Evolutionary conservation across 2,888 invertebrate genomes (phyloP).

Genomic region (Nomada flava): DNA sequence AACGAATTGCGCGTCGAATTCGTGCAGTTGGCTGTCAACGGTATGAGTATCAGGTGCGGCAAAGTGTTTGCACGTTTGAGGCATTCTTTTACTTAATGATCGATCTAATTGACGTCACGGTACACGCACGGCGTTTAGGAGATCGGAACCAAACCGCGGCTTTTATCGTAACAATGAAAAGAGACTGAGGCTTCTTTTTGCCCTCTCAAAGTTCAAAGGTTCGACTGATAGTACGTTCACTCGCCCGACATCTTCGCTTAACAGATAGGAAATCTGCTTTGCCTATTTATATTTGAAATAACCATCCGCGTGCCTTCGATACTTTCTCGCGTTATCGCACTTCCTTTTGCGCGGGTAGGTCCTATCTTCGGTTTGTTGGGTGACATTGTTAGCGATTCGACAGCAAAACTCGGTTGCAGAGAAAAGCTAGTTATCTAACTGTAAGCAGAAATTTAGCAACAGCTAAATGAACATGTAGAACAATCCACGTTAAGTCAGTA

Average conservation of each 20-base stretch:
- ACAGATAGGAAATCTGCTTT: slow-evolving; percentile 54
- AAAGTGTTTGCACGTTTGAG: slow-evolving; percentile 36
- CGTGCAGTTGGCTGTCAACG: neutral
- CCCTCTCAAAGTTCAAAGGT: slow-evolving; percentile 73
- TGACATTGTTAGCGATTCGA: neutral
- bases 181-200: slow-evolving; percentile 60
- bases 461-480: neutral
- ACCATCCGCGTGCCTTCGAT: slow-evolving; percentile 49
- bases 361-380: neutral
- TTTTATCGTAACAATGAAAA: slow-evolving; percentile 48
- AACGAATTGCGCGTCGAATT: neutral
- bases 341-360: slow-evolving; percentile 34
- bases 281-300: slow-evolving; percentile 57
- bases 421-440: neutral
- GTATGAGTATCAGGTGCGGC: slow-evolving; percentile 11
- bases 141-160: slow-evolving; percentile 51
- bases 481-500: too few relatives aligned
- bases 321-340: slow-evolving; percentile 54
- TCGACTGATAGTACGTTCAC: slow-evolving; percentile 59
- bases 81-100: slow-evolving; percentile 50
- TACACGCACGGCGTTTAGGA: slow-evolving; percentile 51
- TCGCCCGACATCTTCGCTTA: slow-evolving; percentile 56
- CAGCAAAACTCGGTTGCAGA: neutral
- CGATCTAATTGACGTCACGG: slow-evolving; percentile 61
- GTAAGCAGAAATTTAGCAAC: too few relatives aligned